These are phyloP conservation scores for Prunella himalayana DNA, from an alignment of 2,113 vertebrate genomes.

Conservation along the genomic window DNA sequence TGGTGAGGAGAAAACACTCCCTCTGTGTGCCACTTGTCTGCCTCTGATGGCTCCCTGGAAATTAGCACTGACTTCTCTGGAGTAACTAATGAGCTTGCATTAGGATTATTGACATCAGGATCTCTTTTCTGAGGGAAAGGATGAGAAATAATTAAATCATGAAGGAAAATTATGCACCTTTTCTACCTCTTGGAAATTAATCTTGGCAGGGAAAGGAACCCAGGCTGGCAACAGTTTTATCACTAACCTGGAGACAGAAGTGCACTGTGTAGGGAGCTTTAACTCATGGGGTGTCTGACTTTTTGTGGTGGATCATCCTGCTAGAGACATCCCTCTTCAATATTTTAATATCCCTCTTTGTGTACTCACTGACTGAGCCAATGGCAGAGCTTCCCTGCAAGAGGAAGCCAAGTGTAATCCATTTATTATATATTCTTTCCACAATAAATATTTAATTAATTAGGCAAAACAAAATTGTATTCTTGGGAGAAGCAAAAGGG, in stretches of 20 bases:
- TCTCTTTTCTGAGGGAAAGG: not conserved
- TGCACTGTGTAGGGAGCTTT: not conserved
- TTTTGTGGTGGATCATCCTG: not conserved
- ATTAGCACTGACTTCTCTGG: not conserved
- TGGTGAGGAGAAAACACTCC: accelerated
- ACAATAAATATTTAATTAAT: not conserved
- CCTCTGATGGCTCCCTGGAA: not conserved
- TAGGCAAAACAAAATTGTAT: not conserved
- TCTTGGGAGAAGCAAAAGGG: not conserved
- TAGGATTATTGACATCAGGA: not conserved
- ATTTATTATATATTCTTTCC: not conserved
- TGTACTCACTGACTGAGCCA: not conserved
- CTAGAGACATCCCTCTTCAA: not conserved
- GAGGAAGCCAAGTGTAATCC: not conserved
- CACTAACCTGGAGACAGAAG: not conserved
- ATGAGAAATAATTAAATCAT: not conserved
- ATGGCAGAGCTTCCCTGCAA: not conserved
- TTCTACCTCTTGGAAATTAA: not conserved
- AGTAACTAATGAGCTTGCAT: not conserved
- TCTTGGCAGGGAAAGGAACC: not conserved
- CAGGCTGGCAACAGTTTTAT: not conserved
- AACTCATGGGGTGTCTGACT: not conserved
- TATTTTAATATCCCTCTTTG: not conserved
- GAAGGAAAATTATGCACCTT: not conserved
- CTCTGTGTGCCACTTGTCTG: no score